These are phyloP conservation scores for Acanthopleura granulata DNA, from an alignment of 2,888 invertebrate genomes.

Conservation along the genomic window DNA sequence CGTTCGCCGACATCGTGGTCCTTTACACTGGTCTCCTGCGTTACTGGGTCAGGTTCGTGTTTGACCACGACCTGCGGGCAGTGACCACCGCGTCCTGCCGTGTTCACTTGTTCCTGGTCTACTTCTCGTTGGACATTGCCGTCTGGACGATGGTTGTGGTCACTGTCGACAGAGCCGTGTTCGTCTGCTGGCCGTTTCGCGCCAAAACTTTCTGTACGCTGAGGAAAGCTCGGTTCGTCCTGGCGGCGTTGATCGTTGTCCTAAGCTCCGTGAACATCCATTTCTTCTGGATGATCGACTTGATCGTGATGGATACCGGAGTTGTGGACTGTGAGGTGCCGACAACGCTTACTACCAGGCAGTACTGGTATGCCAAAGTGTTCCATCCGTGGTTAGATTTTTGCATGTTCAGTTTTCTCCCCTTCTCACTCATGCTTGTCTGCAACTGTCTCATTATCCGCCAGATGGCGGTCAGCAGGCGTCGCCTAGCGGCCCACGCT, in stretches of 20 bases:
- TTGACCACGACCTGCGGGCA: slow-evolving; percentile 38
- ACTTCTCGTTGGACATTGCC: slow-evolving; percentile 53
- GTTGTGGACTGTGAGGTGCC: neutral
- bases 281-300: slow-evolving; percentile 51
- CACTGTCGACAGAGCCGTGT: slow-evolving; percentile 60
- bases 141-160: slow-evolving; percentile 63
- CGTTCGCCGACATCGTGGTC: slow-evolving; percentile 39
- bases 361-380: neutral
- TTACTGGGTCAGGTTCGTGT: slow-evolving; percentile 43
- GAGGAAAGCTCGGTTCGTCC: slow-evolving; percentile 40
- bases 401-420: slow-evolving; percentile 45
- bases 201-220: slow-evolving; percentile 49
- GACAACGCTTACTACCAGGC: neutral
- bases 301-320: neutral
- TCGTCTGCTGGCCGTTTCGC: slow-evolving; percentile 56
- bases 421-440: slow-evolving; percentile 49
- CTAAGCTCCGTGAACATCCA: slow-evolving; percentile 53
- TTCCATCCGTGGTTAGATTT: slow-evolving; percentile 58
- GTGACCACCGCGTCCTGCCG: slow-evolving; percentile 52
- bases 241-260: slow-evolving; percentile 32
- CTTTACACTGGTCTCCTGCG: slow-evolving; percentile 43
- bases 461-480: slow-evolving; percentile 35
- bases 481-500: slow-evolving; percentile 28
- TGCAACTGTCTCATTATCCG: slow-evolving; percentile 50
- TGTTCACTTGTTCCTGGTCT: slow-evolving; percentile 59